Base-by-base conservation (phyloP, 2,113 vertebrate genomes). In the Todiramphus chloris region DNA sequence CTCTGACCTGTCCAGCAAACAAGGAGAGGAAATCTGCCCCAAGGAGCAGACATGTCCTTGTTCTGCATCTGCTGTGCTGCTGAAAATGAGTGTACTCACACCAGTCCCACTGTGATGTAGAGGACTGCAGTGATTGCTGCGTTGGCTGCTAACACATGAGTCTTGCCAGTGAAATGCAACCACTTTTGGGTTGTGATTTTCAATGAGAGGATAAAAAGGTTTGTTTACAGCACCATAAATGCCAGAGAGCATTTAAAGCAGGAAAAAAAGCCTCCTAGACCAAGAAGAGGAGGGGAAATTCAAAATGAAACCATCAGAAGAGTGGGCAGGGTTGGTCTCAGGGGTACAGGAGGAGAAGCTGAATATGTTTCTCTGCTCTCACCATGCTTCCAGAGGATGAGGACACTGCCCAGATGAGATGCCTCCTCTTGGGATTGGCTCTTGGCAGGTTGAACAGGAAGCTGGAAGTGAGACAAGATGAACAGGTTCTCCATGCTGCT, bases 21-120 rank as follows among this genome's bases (percentile, higher is more conserved):
- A 70, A 44, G 41, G 55, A 82, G 55, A 48, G 44, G 10, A 69
- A 90, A 85, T 53, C 10, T 30, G 33, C 20, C 73, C 37, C 3
- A 0, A 63, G 46, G 28, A 63, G 37, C 0, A 8, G 66, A 51
- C 73, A 56, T 73, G 53, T 5, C 70, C 82, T 68, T 55, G 41
- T 60, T 89, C 10, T 2, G 6, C 41, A 13, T 73, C 39, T 39
- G 35, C 41, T 73, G 24, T n/a, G 53, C 53, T 44, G 75, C 58
- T 75, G 53, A 33, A 25, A 55, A 51, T 9, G 9, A 31, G 33
- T 2, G 12, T 8, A 1, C 68, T 53, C 1, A 4, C 21, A 46
- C 11, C 10, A 2, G 23, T 73, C 5, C 13, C 24, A 7, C 28
- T 6, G 1, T 1, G 44, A 30, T 8, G 6, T 5, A 0, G 0